These are phyloP conservation scores for Alces alces DNA, from an alignment of 2,113 vertebrate species.

Conservation along the genomic window DNA sequence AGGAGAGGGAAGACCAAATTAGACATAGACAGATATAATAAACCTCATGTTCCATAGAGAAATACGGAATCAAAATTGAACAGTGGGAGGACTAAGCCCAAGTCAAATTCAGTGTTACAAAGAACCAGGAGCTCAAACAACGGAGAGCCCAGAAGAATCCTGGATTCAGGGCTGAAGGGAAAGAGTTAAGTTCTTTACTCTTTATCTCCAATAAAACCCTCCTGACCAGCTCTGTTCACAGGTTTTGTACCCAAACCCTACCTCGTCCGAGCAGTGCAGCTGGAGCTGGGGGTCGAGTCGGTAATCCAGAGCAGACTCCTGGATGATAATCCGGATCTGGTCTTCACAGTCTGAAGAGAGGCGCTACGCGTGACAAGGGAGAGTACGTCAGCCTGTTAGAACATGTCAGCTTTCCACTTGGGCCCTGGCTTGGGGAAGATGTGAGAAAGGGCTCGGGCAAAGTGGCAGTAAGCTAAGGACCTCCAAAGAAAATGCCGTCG, in stretches of 20 bases:
- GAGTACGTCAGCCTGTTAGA: not conserved
- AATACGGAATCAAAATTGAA: not conserved
- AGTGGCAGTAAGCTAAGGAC: not conserved
- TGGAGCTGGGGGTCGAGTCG: slow-evolving; percentile 97
- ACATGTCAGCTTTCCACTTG: not conserved
- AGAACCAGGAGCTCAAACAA: not conserved
- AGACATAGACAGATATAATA: not conserved
- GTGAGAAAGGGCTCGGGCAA: not conserved
- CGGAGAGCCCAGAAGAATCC: not conserved
- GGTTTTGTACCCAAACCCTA: slow-evolving; percentile 53
- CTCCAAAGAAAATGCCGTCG: not conserved
- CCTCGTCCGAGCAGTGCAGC: slow-evolving; percentile 95
- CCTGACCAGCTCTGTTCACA: not conserved
- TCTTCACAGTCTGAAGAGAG: slow-evolving; percentile 96
- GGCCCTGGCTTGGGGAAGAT: not conserved
- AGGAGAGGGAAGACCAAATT: not conserved
- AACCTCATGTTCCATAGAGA: not conserved
- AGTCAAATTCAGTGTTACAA: not conserved
- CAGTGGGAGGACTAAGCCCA: not conserved
- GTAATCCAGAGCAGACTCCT: slow-evolving; percentile 97
- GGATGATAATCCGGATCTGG: slow-evolving; percentile 95
- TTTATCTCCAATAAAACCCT: not conserved
- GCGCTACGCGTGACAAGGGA: slow-evolving; percentile 80
- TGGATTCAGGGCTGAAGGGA: not conserved
- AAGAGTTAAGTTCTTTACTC: not conserved